Percentiles rank a stretch among this genome's conserved stretches.
phyloP scores from a whole-genome alignment of 30 jellyfish, hydroid and myxozoan genomes.

The Chironex yamaguchii region DNA sequence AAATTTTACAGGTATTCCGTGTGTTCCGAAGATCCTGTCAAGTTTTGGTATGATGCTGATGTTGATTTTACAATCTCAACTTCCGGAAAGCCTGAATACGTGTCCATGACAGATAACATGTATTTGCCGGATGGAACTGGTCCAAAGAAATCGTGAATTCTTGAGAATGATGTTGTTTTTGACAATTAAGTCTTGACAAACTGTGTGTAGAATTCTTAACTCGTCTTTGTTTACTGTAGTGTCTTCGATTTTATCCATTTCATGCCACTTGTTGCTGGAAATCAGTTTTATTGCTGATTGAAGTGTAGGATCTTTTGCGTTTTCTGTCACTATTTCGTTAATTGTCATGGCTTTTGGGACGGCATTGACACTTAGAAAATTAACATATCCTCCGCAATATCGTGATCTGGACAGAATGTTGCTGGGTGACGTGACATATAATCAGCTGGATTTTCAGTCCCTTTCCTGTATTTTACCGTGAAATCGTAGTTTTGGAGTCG shows the following conservation, averaged over 20 bases:
- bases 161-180: conserved; percentile 3
- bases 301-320: conserved; percentile 43
- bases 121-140: not conserved
- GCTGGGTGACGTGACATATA: too few relatives aligned
- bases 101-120: not conserved
- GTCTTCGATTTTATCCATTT: not conserved
- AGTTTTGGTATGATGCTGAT: not conserved
- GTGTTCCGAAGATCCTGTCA: not conserved
- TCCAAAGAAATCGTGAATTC: not conserved
- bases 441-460: too few relatives aligned
- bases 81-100: not conserved
- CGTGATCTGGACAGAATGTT: too few relatives aligned
- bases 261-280: conserved; percentile 21
- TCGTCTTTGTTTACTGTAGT: conserved; percentile 2
- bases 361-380: conserved; percentile 8
- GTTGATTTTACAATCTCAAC: not conserved
- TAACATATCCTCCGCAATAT: too few relatives aligned
- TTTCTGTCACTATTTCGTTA: conserved; percentile 33
- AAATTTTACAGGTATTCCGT: not conserved
- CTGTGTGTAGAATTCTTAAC: not conserved
- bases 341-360: conserved; percentile 70
- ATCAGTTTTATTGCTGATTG: conserved; percentile 22
- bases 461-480: too few relatives aligned
- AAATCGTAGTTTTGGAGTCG: not conserved
- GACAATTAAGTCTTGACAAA: conserved; percentile 5